These are phyloP conservation scores for Oscheius onirici DNA, from an alignment of 2,888 invertebrate species.

Conservation along the genomic window DNA sequence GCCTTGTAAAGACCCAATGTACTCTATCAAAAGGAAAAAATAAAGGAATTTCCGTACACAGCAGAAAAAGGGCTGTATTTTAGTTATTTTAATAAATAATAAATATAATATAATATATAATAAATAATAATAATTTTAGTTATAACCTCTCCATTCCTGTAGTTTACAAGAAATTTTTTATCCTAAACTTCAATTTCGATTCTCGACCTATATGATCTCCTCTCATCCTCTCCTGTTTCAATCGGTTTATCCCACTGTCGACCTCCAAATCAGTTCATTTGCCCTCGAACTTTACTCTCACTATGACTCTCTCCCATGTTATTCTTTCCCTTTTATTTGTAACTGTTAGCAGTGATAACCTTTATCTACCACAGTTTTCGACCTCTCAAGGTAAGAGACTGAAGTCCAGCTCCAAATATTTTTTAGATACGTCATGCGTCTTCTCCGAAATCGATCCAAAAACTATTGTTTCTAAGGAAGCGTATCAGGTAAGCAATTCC, in stretches of 20 bases:
- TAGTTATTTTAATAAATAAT: no score
- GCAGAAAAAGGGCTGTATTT: no score
- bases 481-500: constrained; percentile 8
- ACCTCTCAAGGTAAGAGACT: background rate
- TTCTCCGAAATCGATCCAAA: constrained; percentile 1
- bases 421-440: background rate
- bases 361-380: background rate
- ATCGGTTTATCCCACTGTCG: background rate
- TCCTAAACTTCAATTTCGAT: no score
- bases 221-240: background rate
- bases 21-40: no score
- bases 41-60: no score
- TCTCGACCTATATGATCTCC: no score
- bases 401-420: no score
- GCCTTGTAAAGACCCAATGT: no score
- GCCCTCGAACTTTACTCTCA: background rate
- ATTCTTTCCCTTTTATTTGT: background rate
- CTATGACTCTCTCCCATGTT: background rate
- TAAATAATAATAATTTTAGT: no score
- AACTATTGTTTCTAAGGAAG: background rate
- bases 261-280: background rate
- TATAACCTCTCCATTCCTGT: no score
- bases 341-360: background rate
- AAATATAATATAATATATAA: no score
- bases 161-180: no score